These are phyloP conservation scores for Gymnodraco acuticeps DNA, from an alignment of 2,797 vertebrate species.

Conservation along the genomic window DNA sequence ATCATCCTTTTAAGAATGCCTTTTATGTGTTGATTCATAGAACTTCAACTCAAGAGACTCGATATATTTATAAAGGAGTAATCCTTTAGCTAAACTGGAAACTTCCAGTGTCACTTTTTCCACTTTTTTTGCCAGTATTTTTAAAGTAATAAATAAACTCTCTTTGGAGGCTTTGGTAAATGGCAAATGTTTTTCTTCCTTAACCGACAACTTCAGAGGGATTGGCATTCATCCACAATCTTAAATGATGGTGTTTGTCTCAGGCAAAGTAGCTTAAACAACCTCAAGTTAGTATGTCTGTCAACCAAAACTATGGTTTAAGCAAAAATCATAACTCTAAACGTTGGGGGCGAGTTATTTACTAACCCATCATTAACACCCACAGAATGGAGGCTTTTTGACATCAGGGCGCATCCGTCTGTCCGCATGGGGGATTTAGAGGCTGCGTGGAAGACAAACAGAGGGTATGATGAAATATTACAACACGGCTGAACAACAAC, in stretches of 20 bases:
- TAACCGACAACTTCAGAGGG: slow-evolving; percentile 28
- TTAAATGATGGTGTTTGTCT: slow-evolving; percentile 52
- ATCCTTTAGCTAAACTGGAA: not conserved
- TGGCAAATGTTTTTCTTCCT: slow-evolving; percentile 23
- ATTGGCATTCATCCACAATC: slow-evolving; percentile 28
- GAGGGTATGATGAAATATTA: slow-evolving; percentile 23
- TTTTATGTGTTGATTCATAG: not conserved
- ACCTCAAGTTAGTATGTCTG: slow-evolving; percentile 35
- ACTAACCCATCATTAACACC: slow-evolving; percentile 94
- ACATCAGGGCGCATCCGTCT: slow-evolving; percentile 84
- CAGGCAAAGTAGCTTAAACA: slow-evolving; percentile 28
- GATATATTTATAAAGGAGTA: not conserved
- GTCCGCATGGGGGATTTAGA: slow-evolving; percentile 91
- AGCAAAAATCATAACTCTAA: slow-evolving; percentile 48
- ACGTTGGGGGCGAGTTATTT: slow-evolving; percentile 51
- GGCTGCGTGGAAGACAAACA: slow-evolving; percentile 67
- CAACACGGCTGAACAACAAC: slow-evolving; percentile 25
- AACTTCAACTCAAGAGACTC: slow-evolving; percentile 8
- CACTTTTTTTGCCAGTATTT: not conserved
- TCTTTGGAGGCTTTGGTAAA: slow-evolving; percentile 25
- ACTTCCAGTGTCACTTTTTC: not conserved
- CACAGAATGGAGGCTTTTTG: slow-evolving; percentile 90
- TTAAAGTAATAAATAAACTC: slow-evolving; percentile 1
- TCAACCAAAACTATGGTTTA: slow-evolving; percentile 29
- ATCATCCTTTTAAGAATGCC: not conserved